These are phyloP conservation scores for Odontamblyopus lacepedii DNA, from an alignment of 2,797 vertebrate species.

Conservation along the genomic window DNA sequence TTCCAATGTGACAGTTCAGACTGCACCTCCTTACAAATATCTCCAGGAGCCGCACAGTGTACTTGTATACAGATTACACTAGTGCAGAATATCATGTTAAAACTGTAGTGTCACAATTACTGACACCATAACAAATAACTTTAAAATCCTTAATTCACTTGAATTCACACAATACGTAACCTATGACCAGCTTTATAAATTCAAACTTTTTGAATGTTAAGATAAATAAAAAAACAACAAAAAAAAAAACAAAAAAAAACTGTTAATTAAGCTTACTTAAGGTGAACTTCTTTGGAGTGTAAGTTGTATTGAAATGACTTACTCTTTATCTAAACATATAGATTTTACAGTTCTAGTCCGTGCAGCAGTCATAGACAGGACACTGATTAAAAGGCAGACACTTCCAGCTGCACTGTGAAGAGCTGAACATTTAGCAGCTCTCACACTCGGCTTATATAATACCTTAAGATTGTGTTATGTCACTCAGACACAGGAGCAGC, in stretches of 20 bases:
- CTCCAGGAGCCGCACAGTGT: conserved; percentile 8
- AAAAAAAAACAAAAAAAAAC: too few species aligned
- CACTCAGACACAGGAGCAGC: conserved; percentile 35
- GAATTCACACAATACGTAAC: not conserved
- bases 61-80: not conserved
- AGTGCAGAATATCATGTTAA: too few species aligned
- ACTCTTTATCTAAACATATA: not conserved
- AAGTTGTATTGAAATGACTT: not conserved
- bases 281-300: not conserved
- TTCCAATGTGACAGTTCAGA: conserved; percentile 27
- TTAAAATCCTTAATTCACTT: not conserved
- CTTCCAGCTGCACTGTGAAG: conserved; percentile 35
- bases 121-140: not conserved
- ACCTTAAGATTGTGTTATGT: conserved; percentile 50
- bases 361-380: conserved; percentile 15
- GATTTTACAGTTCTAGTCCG: not conserved
- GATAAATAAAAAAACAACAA: not conserved
- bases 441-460: conserved; percentile 47
- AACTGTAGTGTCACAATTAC: not conserved
- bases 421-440: conserved; percentile 33
- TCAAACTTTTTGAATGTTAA: not conserved
- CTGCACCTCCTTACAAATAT: not conserved
- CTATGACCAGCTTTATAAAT: not conserved
- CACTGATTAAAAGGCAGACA: conserved; percentile 26
- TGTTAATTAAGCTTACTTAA: too few species aligned